Conservation (phyloP, 2,888 invertebrate genomes). For the Calliopum simillimum region DNA sequence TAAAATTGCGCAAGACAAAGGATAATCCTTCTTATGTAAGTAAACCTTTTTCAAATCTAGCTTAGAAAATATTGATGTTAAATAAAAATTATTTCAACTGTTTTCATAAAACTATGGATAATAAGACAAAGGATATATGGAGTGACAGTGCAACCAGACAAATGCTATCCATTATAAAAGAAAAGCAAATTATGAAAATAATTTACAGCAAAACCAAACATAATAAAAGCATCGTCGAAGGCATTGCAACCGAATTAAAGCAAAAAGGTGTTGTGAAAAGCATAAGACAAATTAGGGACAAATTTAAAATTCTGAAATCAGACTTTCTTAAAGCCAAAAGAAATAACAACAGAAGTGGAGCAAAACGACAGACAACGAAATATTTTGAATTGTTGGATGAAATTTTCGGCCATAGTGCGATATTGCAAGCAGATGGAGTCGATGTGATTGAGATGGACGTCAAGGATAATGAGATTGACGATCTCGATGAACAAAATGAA, state of each 20-base stretch:
- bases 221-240: not conserved
- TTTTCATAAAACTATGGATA: too few relatives aligned
- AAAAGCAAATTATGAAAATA: not conserved
- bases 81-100: too few relatives aligned
- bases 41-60: too few relatives aligned
- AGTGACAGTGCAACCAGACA: not conserved
- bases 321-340: not conserved
- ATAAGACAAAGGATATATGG: not conserved
- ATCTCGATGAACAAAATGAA: not conserved
- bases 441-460: not conserved
- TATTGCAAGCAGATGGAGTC: not conserved
- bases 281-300: not conserved
- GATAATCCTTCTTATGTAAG: too few relatives aligned
- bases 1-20: too few relatives aligned
- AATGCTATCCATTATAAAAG: not conserved
- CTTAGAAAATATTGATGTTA: too few relatives aligned
- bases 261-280: not conserved
- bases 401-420: not conserved
- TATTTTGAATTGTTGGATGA: not conserved
- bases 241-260: not conserved
- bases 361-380: not conserved
- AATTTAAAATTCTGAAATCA: conserved; percentile 7
- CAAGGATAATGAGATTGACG: not conserved
- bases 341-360: not conserved
- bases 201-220: conserved; percentile 1